Evolutionary conservation across 1,140 invertebrate genomes (phyloP).

Genomic region (Sipha flava): DNA sequence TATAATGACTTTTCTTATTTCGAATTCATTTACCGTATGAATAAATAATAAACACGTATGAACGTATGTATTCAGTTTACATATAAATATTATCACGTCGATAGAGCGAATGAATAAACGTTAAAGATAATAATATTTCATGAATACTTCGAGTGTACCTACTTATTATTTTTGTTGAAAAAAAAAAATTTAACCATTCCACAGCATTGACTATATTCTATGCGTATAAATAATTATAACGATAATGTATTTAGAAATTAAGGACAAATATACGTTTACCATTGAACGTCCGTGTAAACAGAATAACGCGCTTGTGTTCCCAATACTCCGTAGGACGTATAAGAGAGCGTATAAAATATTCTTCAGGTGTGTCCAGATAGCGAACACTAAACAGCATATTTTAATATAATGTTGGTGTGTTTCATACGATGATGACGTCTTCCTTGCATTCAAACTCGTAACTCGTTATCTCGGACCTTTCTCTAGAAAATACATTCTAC

Average conservation of each 20-base stretch:
- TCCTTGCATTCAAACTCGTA: not conserved
- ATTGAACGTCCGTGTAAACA: not conserved
- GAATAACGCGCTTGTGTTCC: not conserved
- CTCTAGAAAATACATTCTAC: not conserved
- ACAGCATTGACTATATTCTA: not conserved
- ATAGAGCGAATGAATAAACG: too few relatives aligned
- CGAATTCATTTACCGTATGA: too few relatives aligned
- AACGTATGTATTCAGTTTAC: too few relatives aligned
- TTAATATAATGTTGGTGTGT: too few relatives aligned
- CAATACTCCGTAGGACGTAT: not conserved
- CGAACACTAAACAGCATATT: not conserved
- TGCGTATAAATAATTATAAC: not conserved
- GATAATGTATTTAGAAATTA: not conserved
- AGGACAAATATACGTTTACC: not conserved
- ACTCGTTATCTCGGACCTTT: not conserved
- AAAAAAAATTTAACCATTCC: not conserved
- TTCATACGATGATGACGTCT: too few relatives aligned
- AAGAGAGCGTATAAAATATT: not conserved
- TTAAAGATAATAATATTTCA: too few relatives aligned
- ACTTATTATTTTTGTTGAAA: not conserved
- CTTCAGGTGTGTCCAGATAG: not conserved
- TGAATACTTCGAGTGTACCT: too few relatives aligned
- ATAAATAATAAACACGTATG: not conserved
- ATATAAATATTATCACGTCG: too few relatives aligned
- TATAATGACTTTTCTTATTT: too few relatives aligned